Conservation (phyloP, 1,140 invertebrate species). For the Drosophila kikkawai region DNA sequence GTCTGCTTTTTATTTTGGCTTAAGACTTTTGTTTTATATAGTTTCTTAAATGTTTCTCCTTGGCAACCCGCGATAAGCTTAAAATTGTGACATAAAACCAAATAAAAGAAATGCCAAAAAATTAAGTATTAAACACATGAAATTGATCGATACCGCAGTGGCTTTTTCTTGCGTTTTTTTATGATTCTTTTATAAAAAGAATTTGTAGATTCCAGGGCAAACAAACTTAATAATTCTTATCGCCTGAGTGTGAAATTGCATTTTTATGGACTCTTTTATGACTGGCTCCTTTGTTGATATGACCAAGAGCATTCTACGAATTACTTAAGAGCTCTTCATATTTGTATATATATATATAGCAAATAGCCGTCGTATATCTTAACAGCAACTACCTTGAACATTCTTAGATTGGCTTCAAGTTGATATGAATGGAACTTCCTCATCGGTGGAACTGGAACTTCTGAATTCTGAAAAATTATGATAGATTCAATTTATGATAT, state of each 20-base stretch:
- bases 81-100: slow-evolving; percentile 4
- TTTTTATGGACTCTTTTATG: slow-evolving; percentile 31
- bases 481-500: slow-evolving; percentile 33
- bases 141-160: slow-evolving; percentile 23
- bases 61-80: slow-evolving; percentile 36
- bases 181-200: not conserved
- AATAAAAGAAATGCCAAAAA: slow-evolving; percentile 5
- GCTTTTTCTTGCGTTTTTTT: not conserved
- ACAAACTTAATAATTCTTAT: slow-evolving; percentile 21
- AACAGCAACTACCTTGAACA: slow-evolving; percentile 1
- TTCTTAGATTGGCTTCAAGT: slow-evolving; percentile 17
- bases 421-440: slow-evolving; percentile 23
- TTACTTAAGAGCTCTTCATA: slow-evolving; percentile 25
- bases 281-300: slow-evolving; percentile 10
- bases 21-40: slow-evolving; percentile 2
- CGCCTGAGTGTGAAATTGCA: slow-evolving; percentile 27
- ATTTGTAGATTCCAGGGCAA: not conserved
- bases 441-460: not conserved
- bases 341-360: slow-evolving; percentile 15
- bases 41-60: not conserved
- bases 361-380: slow-evolving; percentile 9
- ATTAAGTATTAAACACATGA: not conserved
- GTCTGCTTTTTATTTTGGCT: slow-evolving; percentile 20
- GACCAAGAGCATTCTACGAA: slow-evolving; percentile 22
- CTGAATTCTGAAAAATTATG: slow-evolving; percentile 9